These are phyloP conservation scores for Plagodis pulveraria DNA, from an alignment of 2,888 invertebrate genomes.

Conservation along the genomic window DNA sequence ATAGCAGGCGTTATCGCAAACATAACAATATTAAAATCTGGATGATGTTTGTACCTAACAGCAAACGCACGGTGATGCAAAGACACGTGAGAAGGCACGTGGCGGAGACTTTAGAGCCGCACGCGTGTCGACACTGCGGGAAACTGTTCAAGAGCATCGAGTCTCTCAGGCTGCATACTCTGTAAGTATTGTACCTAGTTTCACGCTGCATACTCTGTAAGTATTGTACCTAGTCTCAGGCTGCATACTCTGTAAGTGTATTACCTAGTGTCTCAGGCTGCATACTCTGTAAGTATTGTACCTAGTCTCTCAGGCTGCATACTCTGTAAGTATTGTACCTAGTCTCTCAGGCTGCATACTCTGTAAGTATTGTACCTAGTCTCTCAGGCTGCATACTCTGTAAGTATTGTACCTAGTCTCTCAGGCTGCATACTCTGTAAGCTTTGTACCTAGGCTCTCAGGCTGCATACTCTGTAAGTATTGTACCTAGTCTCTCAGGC, in stretches of 20 bases:
- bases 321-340: conserved; percentile 60
- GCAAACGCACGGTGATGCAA: conserved; percentile 48
- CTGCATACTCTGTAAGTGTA: conserved; percentile 71
- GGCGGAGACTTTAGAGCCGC: conserved; percentile 41
- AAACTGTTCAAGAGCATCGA: conserved; percentile 68
- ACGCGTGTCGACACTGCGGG: conserved; percentile 71
- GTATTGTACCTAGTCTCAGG: conserved; percentile 41
- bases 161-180: conserved; percentile 67
- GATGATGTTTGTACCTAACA: background rate
- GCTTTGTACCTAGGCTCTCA: conserved; percentile 43
- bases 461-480: conserved; percentile 74
- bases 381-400: conserved; percentile 68
- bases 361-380: background rate
- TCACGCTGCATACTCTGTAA: background rate
- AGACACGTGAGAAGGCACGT: conserved; percentile 67
- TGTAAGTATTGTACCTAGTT: conserved; percentile 56
- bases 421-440: background rate
- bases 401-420: conserved; percentile 48
- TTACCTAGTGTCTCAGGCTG: background rate
- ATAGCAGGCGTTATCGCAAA: too few species aligned
- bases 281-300: background rate
- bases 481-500: background rate
- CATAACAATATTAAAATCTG: too few species aligned
- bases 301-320: conserved; percentile 64
- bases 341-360: background rate